Percentiles rank a stretch among this genome's conserved stretches.
Evolutionary conservation across 2,888 invertebrate species (phyloP).

Genomic region (Hecatera dysodea): DNA sequence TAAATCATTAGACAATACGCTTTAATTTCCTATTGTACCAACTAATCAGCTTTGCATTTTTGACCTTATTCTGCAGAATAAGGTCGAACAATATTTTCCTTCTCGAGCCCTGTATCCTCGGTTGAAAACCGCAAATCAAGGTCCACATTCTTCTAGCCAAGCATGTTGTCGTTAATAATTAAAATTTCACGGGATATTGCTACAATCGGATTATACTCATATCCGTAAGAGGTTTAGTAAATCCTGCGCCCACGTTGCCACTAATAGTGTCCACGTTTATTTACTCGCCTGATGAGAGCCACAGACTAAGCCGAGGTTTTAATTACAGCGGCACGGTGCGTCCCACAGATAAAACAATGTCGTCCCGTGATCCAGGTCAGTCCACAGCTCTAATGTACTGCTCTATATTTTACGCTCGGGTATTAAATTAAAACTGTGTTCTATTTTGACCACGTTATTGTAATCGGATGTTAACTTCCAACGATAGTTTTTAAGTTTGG

Average conservation of each 20-base stretch:
- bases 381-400: slow-evolving; percentile 40
- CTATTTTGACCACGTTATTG: slow-evolving; percentile 5
- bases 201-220: slow-evolving; percentile 8
- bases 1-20: neutral
- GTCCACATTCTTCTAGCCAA: slow-evolving; percentile 5
- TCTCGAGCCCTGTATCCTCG: neutral
- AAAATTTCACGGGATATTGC: slow-evolving; percentile 35
- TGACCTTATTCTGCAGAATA: neutral
- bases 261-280: slow-evolving; percentile 58
- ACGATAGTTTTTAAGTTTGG: neutral
- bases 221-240: slow-evolving; percentile 37
- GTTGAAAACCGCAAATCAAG: slow-evolving; percentile 6
- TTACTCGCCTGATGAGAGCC: slow-evolving; percentile 69
- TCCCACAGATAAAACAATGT: slow-evolving; percentile 73
- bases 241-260: slow-evolving; percentile 20
- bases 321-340: slow-evolving; percentile 73
- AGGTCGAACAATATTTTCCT: neutral
- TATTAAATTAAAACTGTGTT: slow-evolving; percentile 39
- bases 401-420: slow-evolving; percentile 44
- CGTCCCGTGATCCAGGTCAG: slow-evolving; percentile 74
- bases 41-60: neutral
- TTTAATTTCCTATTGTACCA: slow-evolving; percentile 1
- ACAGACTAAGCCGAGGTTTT: slow-evolving; percentile 71
- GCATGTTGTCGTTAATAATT: slow-evolving; percentile 1
- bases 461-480: slow-evolving; percentile 1